These are phyloP conservation scores for Nesogale talazaci DNA, from an alignment of 2,113 vertebrate species.

Conservation along the genomic window DNA sequence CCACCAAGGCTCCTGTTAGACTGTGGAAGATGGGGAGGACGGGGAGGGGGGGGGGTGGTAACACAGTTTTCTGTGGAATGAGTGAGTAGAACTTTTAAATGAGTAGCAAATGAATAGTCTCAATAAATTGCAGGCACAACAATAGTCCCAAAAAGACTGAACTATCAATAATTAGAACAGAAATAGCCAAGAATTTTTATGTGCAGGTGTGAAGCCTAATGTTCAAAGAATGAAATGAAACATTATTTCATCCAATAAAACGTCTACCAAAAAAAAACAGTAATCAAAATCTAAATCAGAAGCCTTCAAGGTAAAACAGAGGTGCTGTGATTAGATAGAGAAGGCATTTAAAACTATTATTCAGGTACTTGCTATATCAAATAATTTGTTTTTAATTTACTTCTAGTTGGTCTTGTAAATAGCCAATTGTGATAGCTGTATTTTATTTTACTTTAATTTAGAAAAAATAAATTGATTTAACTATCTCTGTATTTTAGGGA, in stretches of 20 bases:
- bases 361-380: background rate
- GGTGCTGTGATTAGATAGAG: background rate
- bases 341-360: background rate
- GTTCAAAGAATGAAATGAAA: conserved; percentile 20
- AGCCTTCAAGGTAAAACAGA: background rate
- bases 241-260: conserved; percentile 42
- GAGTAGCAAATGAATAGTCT: conserved; percentile 11
- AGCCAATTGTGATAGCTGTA: conserved; percentile 23
- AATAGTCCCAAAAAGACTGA: background rate
- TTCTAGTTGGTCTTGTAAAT: background rate
- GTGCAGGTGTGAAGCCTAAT: background rate
- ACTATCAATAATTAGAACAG: background rate
- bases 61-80: too few species aligned
- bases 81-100: too few species aligned
- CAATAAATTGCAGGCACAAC: background rate
- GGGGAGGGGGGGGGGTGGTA: too few species aligned
- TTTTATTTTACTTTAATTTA: conserved; percentile 14
- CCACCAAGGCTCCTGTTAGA: too few species aligned
- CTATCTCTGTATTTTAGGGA: background rate
- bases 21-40: too few species aligned
- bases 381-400: conserved; percentile 40
- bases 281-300: conserved; percentile 42
- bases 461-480: conserved; percentile 2
- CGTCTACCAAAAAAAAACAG: background rate
- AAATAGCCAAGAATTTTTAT: conserved; percentile 23